phyloP scores from a whole-genome alignment of 2,113 vertebrate species.

The Gorilla gorilla region DNA sequence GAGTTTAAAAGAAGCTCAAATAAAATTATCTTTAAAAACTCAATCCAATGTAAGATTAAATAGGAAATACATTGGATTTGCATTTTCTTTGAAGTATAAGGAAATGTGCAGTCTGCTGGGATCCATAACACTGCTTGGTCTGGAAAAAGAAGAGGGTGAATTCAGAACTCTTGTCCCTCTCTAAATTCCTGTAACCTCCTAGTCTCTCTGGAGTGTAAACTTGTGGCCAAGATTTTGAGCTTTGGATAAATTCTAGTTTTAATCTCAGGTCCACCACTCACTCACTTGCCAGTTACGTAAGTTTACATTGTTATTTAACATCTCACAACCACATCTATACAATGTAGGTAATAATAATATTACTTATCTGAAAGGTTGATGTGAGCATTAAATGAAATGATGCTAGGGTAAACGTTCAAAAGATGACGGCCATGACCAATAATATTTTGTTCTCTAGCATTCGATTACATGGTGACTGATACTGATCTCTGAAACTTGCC shows the following conservation, averaged over 20 bases:
- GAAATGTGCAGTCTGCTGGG: neutral
- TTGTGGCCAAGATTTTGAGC: neutral
- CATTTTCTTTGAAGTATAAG: slow-evolving; percentile 20
- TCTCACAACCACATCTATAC: neutral
- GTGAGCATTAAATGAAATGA: neutral
- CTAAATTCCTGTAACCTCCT: neutral
- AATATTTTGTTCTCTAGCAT: neutral
- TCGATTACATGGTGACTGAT: neutral
- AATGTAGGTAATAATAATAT: neutral
- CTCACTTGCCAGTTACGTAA: neutral
- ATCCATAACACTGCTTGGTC: neutral
- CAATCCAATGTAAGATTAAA: slow-evolving; percentile 7
- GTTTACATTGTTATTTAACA: neutral
- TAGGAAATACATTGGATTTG: slow-evolving; percentile 32
- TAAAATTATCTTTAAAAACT: slow-evolving; percentile 38
- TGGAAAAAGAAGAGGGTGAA: neutral
- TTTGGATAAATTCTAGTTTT: neutral
- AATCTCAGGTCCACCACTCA: neutral
- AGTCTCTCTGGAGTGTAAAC: neutral
- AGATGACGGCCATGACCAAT: neutral
- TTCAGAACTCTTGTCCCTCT: neutral
- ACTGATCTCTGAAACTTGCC: neutral
- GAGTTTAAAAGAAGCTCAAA: slow-evolving; percentile 22
- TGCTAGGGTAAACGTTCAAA: neutral
- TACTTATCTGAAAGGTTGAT: neutral